Base-by-base conservation (phyloP, 2,113 vertebrate genomes). In the Zosterops japonicus region DNA sequence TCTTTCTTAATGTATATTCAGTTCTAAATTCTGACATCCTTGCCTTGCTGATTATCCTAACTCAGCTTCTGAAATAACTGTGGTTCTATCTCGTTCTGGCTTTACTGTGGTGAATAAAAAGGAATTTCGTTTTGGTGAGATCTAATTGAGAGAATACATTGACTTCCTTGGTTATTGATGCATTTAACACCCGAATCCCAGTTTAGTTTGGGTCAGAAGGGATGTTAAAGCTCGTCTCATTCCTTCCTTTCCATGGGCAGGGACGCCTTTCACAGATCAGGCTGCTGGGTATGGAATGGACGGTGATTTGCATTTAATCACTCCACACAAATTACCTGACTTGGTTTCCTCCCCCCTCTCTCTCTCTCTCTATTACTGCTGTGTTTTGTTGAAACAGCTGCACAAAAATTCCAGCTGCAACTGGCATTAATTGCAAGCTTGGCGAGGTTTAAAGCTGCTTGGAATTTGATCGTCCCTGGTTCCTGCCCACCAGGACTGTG, bases 11-110 rank as follows among this genome's bases (percentile, higher is more conserved):
- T 21, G 8, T 15, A 11, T 4, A 1, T 24, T 49, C 10, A 20
- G 9, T 13, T 74, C 9, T 9, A 23, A 28, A 36, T 63, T 68
- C 19, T 35, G 27, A 4, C 24, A 3, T 18, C 1, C 17, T 21
- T 56, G 12, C 21, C 9, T 64, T 74, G 9, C 16, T 55, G 9
- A 22, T 65, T 42, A 4, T 53, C 17, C 12, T 8, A 3, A 4
- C 13, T 11, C 76, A 52, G 19, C n/a, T 72, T 49, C 52, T 74
- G 28, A 46, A 50, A 9, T 27, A 33, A 18, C 23, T 68, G 20
- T 14, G 3, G 0, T 27, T 71, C 20, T 22, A 1, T 18, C 60
- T 36, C 1, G 0, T n/a, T 52, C 35, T 47, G 52, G 3, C 18
- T 59, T 65, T 23, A 8, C 25, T 70, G 23, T 46, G 89, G 4